A percentile compares a stretch with the other conserved stretches of the same genome.
phyloP scores from a whole-genome alignment of 2,113 vertebrate species.

The Eulemur macaco region DNA sequence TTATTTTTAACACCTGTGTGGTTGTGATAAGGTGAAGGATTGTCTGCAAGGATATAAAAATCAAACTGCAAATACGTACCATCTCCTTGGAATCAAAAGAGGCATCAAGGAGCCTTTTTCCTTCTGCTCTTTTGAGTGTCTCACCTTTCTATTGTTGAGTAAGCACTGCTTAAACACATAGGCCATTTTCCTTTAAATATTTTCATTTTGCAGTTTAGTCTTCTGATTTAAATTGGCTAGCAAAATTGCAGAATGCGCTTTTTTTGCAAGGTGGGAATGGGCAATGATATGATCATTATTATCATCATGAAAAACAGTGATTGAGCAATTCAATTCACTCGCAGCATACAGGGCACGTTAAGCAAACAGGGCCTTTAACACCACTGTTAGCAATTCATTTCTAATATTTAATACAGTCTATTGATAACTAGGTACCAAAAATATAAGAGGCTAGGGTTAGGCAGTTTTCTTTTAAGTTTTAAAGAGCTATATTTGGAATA shows the following conservation, averaged over 20 bases:
- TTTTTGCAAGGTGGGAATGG: neutral
- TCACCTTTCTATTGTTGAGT: neutral
- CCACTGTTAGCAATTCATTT: neutral
- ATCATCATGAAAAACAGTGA: neutral
- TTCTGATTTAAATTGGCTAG: neutral
- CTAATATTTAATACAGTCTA: neutral
- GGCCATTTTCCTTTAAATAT: neutral
- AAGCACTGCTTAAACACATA: neutral
- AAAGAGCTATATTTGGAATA: neutral
- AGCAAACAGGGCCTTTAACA: neutral
- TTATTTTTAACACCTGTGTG: neutral
- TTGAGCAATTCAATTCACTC: neutral
- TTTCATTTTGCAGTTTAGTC: neutral
- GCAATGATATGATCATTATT: neutral
- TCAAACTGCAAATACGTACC: neutral
- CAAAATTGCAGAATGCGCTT: neutral
- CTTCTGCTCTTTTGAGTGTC: neutral
- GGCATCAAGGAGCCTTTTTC: neutral
- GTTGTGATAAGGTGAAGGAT: neutral
- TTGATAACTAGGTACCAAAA: neutral
- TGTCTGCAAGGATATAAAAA: neutral
- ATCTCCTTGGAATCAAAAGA: neutral
- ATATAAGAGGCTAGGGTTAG: neutral
- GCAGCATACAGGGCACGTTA: neutral
- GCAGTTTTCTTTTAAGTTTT: constrained; percentile 3